Conservation (phyloP, 2,888 invertebrate genomes). For the Willowsia nigromaculata region DNA sequence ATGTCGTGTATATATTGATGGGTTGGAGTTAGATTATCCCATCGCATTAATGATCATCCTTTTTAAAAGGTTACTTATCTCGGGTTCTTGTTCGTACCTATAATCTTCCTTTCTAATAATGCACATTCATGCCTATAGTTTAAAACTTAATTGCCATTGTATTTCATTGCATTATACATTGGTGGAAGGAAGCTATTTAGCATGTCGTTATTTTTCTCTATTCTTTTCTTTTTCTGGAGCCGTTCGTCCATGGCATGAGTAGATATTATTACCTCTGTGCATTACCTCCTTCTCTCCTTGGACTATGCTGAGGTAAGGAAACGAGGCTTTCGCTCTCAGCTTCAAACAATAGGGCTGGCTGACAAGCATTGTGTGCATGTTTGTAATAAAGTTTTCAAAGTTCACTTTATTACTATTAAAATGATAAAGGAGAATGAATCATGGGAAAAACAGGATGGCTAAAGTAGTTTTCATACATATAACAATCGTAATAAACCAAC, state of each 20-base stretch:
- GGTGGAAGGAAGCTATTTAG: conserved; percentile 35
- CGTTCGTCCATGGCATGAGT: conserved; percentile 11
- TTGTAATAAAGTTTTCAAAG: conserved; percentile 14
- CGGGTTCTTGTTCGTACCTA: background rate
- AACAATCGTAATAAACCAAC: conserved; percentile 13
- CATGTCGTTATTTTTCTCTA: conserved; percentile 2
- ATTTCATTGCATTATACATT: background rate
- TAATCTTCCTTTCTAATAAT: background rate
- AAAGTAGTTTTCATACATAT: background rate
- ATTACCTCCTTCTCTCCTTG: conserved; percentile 52
- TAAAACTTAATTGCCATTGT: background rate
- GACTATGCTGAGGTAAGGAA: conserved; percentile 41
- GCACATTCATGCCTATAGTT: background rate
- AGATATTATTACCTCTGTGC: background rate
- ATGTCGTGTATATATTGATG: conserved; percentile 8
- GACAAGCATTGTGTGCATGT: conserved; percentile 23
- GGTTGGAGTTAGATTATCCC: background rate
- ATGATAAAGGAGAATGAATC: conserved; percentile 42
- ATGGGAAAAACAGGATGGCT: conserved; percentile 62
- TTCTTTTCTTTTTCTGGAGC: conserved; percentile 38
- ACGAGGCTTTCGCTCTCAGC: conserved; percentile 40
- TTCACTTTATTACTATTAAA: background rate
- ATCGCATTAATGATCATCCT: conserved; percentile 25
- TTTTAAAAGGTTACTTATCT: conserved; percentile 30
- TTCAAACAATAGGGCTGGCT: conserved; percentile 36